phyloP scores from a whole-genome alignment of 1,140 invertebrate species.

The Arctopsyche grandis region DNA sequence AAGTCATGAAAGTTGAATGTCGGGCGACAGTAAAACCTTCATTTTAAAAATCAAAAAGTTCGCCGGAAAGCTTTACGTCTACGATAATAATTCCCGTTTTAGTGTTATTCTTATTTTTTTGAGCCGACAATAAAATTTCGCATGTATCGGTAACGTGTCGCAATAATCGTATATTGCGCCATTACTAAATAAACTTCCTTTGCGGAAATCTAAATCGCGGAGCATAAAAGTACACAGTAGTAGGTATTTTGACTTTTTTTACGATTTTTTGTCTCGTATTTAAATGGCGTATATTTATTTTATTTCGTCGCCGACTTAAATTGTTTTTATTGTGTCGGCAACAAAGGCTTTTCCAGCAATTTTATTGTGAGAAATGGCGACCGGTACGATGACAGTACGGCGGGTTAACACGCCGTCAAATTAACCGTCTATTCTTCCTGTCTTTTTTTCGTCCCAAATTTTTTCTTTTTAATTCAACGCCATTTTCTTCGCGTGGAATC shows the following conservation, averaged over 20 bases:
- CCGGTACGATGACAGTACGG: constrained; percentile 24
- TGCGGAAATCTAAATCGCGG: background rate
- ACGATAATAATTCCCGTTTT: no score
- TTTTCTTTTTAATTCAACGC: background rate
- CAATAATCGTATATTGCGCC: no score
- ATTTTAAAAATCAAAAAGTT: no score
- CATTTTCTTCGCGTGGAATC: background rate
- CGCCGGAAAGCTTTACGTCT: no score
- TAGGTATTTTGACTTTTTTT: background rate
- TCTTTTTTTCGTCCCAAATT: background rate
- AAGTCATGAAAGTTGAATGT: no score
- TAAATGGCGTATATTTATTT: constrained; percentile 2
- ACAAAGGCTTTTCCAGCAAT: background rate
- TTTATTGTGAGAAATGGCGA: constrained; percentile 21
- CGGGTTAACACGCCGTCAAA: constrained; percentile 21
- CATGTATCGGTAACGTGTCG: no score
- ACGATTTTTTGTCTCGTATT: background rate
- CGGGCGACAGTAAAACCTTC: no score
- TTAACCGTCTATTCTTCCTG: constrained; percentile 14
- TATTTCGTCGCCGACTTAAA: constrained; percentile 13
- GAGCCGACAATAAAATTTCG: no score
- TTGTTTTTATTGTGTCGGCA: constrained; percentile 15
- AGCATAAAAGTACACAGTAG: background rate
- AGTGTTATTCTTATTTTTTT: no score
- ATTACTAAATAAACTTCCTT: background rate